Evolutionary conservation across 1,140 invertebrate genomes (phyloP).

Genomic region (Drosophila sulfurigaster): DNA sequence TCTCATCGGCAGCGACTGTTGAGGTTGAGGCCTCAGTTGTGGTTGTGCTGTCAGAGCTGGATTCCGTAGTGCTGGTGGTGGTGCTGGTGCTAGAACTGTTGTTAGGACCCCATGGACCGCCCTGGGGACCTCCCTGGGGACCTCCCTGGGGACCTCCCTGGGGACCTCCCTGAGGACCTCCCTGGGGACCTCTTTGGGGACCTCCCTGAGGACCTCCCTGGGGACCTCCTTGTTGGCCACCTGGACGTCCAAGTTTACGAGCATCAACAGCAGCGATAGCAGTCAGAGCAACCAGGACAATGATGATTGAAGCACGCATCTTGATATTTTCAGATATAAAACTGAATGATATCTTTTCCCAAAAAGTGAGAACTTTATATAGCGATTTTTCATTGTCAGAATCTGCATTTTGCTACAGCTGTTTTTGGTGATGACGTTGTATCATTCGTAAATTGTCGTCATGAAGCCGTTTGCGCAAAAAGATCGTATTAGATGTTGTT

Average conservation of each 20-base stretch:
- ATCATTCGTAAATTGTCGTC: no score
- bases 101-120: conserved; percentile 1
- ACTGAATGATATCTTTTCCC: background rate
- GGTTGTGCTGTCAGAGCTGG: background rate
- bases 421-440: no score
- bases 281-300: conserved; percentile 30
- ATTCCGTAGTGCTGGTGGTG: background rate
- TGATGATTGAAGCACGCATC: conserved; percentile 45
- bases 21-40: background rate
- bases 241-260: conserved; percentile 2
- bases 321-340: conserved; percentile 5
- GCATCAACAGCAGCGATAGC: conserved; percentile 42
- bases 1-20: background rate
- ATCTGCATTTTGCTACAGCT: no score
- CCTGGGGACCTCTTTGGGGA: background rate
- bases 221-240: background rate
- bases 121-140: background rate
- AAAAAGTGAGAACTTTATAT: conserved; percentile 24
- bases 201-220: conserved; percentile 20
- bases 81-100: background rate
- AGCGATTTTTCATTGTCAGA: background rate
- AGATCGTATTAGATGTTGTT: no score
- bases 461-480: no score
- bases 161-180: background rate
- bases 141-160: background rate